Evolutionary conservation across 2,113 vertebrate species (phyloP).

Genomic region (Pangasianodon gigas): DNA sequence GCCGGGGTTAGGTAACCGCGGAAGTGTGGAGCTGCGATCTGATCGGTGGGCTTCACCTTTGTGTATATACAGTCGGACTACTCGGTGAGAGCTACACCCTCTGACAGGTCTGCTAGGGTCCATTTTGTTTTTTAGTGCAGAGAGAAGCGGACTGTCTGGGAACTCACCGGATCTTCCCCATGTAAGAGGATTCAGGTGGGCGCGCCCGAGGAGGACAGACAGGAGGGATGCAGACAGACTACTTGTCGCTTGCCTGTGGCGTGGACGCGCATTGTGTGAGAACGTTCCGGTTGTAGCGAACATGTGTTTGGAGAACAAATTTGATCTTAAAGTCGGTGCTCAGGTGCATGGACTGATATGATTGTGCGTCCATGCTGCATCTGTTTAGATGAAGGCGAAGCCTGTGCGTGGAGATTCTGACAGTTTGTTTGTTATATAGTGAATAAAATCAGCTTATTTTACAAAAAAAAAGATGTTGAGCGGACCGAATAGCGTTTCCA

Average conservation of each 20-base stretch:
- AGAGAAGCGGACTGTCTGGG: neutral
- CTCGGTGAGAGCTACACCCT: neutral
- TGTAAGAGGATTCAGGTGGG: slow-evolving; percentile 37
- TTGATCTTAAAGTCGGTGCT: neutral
- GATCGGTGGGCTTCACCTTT: neutral
- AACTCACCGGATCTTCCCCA: neutral
- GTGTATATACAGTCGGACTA: neutral
- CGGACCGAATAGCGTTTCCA: neutral
- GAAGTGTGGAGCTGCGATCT: slow-evolving; percentile 1
- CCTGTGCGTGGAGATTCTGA: neutral
- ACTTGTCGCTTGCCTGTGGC: slow-evolving; percentile 29
- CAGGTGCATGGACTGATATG: neutral
- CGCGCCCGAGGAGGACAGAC: slow-evolving; percentile 33
- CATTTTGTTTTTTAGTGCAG: neutral
- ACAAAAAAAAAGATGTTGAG: neutral
- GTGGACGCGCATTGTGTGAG: slow-evolving; percentile 16
- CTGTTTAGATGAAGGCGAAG: neutral
- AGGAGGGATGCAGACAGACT: slow-evolving; percentile 27
- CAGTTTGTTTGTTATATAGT: slow-evolving; percentile 14
- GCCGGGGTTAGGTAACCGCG: slow-evolving; percentile 18
- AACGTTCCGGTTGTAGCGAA: slow-evolving; percentile 17
- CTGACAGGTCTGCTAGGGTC: neutral
- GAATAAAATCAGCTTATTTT: neutral
- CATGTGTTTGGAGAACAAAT: neutral
- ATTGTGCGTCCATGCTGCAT: neutral